These are phyloP conservation scores for Lepetodrilus schrolli DNA, from an alignment of 2,888 invertebrate genomes.

Conservation along the genomic window DNA sequence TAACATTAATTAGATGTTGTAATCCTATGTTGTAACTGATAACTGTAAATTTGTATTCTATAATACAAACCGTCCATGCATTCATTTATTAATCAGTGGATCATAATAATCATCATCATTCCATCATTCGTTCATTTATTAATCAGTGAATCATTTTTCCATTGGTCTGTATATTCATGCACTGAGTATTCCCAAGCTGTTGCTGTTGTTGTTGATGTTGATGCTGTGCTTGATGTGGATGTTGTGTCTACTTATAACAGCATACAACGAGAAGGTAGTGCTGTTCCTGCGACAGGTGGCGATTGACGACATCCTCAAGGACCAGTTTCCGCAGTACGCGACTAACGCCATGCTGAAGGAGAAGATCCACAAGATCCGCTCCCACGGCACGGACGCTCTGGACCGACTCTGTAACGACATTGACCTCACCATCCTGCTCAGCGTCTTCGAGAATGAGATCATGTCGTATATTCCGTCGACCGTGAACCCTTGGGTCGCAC, in stretches of 20 bases:
- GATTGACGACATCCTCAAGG: constrained; percentile 89
- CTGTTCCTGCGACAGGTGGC: constrained; percentile 96
- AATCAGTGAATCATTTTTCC: not conserved
- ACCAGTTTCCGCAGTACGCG: constrained; percentile 79
- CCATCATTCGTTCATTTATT: not conserved
- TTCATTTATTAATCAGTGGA: no score
- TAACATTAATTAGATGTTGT: no score
- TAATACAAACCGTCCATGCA: no score
- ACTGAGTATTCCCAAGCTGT: not conserved
- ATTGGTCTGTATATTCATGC: not conserved
- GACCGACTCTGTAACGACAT: constrained; percentile 92
- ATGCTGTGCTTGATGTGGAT: not conserved
- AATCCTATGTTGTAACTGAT: no score
- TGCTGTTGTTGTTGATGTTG: not conserved
- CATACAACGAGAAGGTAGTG: constrained; percentile 95
- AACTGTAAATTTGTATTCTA: no score
- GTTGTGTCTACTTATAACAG: constrained; percentile 49
- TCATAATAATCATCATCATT: not conserved
- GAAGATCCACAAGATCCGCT: constrained; percentile 88
- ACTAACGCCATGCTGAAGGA: constrained; percentile 86
- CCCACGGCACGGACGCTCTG: constrained; percentile 91
- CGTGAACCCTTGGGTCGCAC: constrained; percentile 24
- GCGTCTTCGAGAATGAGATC: constrained; percentile 98
- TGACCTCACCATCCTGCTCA: constrained; percentile 93
- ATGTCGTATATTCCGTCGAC: constrained; percentile 90